These are phyloP conservation scores for Anomalospiza imberbis DNA, from an alignment of 2,797 vertebrate genomes.

Conservation along the genomic window DNA sequence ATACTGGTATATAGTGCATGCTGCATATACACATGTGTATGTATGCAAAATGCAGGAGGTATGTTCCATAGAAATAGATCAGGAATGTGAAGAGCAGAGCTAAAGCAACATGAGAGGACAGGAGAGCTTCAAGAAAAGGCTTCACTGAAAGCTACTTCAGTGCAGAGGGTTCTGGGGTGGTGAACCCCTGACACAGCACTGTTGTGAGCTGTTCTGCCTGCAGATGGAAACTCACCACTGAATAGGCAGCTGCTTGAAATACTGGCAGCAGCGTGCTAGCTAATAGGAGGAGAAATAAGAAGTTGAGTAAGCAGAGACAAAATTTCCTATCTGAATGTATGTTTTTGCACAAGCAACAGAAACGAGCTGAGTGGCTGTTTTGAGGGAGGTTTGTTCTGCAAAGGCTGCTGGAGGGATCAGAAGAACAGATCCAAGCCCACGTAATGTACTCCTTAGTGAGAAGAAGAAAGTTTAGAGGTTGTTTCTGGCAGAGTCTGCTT, in stretches of 20 bases:
- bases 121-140: neutral
- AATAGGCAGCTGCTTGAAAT: neutral
- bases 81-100: neutral
- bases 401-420: neutral
- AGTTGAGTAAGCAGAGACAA: neutral
- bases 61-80: neutral
- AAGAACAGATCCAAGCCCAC: neutral
- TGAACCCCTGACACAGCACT: neutral
- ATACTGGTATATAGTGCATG: too few species aligned
- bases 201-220: neutral
- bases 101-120: neutral
- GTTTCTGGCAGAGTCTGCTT: neutral
- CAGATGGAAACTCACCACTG: neutral
- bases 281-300: neutral
- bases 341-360: neutral
- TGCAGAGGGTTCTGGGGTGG: neutral
- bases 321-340: neutral
- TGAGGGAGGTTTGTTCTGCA: neutral
- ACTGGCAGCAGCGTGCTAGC: neutral
- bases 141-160: neutral
- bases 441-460: neutral
- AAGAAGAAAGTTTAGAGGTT: neutral
- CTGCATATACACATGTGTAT: rapidly evolving
- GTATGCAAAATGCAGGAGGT: neutral
- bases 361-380: neutral